Evolutionary conservation across 2,113 vertebrate genomes (phyloP).

Genomic region (Urocolius indicus): DNA sequence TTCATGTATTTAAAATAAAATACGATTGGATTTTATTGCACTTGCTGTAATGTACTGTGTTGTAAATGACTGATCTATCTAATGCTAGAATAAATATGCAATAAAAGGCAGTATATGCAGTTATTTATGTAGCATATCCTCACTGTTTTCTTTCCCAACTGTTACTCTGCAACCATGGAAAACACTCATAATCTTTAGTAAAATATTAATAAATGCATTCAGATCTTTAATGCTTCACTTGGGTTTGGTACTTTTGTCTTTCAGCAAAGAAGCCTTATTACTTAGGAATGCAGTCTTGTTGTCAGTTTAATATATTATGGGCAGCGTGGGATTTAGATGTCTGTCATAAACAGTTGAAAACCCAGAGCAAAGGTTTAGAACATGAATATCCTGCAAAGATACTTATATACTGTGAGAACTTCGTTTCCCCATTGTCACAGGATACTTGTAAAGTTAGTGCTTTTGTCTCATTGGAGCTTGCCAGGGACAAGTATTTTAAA

Average conservation of each 20-base stretch:
- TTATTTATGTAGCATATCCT: neutral
- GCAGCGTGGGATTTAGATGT: neutral
- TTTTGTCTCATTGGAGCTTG: neutral
- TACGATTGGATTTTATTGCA: neutral
- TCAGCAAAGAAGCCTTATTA: neutral
- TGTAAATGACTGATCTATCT: neutral
- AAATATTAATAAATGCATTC: constrained; percentile 60
- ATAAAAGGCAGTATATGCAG: neutral
- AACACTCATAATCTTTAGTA: constrained; percentile 33
- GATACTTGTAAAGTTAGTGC: neutral
- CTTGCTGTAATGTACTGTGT: neutral
- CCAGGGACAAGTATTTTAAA: neutral
- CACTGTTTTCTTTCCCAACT: constrained; percentile 26
- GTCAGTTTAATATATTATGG: neutral
- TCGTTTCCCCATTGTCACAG: neutral
- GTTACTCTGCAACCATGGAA: constrained; percentile 23
- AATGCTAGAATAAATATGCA: neutral
- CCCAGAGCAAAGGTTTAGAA: neutral
- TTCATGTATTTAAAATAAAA: neutral
- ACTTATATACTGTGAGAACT: neutral
- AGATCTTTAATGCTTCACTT: constrained; percentile 14
- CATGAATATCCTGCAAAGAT: neutral
- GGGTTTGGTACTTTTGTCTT: constrained; percentile 22
- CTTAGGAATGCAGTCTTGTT: neutral
- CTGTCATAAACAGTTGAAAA: constrained; percentile 12